Conservation (phyloP, 2,888 invertebrate species). For the Exocentrus adspersus region DNA sequence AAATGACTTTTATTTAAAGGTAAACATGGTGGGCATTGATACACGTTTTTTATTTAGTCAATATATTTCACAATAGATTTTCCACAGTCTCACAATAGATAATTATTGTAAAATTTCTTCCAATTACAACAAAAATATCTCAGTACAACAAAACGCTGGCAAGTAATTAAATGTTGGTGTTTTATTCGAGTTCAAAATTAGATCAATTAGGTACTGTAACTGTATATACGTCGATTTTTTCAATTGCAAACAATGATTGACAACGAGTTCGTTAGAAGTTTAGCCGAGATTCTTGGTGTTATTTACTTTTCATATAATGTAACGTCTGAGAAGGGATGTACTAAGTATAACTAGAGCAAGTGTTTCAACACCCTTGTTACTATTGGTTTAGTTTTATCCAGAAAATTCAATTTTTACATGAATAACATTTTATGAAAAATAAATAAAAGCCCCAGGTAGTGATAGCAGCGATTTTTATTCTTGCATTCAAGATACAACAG, state of each 20-base stretch:
- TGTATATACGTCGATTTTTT: slow-evolving; percentile 42
- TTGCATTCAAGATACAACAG: neutral
- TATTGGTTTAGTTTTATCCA: no score
- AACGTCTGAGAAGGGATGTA: neutral
- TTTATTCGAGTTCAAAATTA: slow-evolving; percentile 30
- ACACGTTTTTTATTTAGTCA: slow-evolving; percentile 27
- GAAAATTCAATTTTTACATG: no score
- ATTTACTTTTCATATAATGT: slow-evolving; percentile 8
- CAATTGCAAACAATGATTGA: slow-evolving; percentile 40
- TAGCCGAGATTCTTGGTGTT: slow-evolving; percentile 29
- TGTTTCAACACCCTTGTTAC: no score
- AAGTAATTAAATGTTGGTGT: slow-evolving; percentile 54
- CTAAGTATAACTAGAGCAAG: no score
- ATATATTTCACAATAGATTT: slow-evolving; percentile 55
- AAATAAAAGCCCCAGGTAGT: neutral
- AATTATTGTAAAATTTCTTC: slow-evolving; percentile 52
- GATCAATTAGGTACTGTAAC: slow-evolving; percentile 36
- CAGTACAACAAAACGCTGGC: slow-evolving; percentile 54
- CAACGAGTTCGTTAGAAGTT: slow-evolving; percentile 39
- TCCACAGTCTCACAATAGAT: slow-evolving; percentile 56
- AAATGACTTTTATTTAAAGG: no score
- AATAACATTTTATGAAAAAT: neutral
- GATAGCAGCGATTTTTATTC: neutral
- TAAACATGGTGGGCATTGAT: no score
- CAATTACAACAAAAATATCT: slow-evolving; percentile 55